These are phyloP conservation scores for Champsocephalus esox DNA, from an alignment of 2,797 vertebrate genomes.

Conservation along the genomic window DNA sequence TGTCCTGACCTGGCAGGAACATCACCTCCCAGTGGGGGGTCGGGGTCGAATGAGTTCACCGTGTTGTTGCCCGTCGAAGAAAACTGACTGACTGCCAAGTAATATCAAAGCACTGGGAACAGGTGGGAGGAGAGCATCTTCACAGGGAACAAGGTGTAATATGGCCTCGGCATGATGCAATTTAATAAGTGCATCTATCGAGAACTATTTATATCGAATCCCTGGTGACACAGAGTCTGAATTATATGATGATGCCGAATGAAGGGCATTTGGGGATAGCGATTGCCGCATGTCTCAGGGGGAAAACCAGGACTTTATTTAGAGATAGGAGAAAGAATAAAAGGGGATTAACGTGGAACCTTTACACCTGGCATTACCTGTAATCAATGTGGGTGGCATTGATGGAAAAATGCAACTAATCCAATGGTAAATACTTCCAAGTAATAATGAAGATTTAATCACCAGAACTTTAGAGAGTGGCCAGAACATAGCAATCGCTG, in stretches of 20 bases:
- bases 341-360: too few species aligned
- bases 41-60: conserved; percentile 16
- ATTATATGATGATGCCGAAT: conserved; percentile 30
- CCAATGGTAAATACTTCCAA: too few species aligned
- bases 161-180: conserved; percentile 10
- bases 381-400: not conserved
- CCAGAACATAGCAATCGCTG: too few species aligned
- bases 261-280: conserved; percentile 1
- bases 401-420: not conserved
- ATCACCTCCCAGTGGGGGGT: conserved; percentile 1
- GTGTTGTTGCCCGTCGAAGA: conserved; percentile 6
- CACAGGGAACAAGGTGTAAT: not conserved
- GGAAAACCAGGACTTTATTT: not conserved
- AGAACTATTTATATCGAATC: conserved; percentile 7
- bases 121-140: conserved; percentile 1
- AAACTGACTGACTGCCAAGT: conserved; percentile 23
- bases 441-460: too few species aligned
- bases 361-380: not conserved
- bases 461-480: too few species aligned
- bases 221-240: conserved; percentile 18
- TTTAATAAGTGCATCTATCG: conserved; percentile 9
- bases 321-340: too few species aligned
- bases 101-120: conserved; percentile 14
- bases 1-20: conserved; percentile 18
- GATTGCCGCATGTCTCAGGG: not conserved